Conservation (phyloP, 2,888 invertebrate species). For the Lycaena phlaeas region DNA sequence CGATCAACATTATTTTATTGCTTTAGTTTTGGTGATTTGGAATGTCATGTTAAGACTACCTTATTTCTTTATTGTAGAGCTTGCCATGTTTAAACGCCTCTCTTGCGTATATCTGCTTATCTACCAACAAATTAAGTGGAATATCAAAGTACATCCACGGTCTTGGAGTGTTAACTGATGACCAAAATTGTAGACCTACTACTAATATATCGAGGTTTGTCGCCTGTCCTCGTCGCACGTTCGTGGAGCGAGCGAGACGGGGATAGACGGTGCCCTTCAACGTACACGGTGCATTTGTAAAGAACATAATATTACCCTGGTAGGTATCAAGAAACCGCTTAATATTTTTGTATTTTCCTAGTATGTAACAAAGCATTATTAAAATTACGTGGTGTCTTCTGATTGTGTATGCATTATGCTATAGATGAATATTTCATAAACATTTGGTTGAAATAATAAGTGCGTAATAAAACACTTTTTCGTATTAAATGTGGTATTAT, state of each 20-base stretch:
- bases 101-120: too few relatives aligned
- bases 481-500: slow-evolving; percentile 37
- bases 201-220: slow-evolving; percentile 24
- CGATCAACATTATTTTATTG: too few relatives aligned
- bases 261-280: not conserved
- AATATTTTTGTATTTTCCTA: slow-evolving; percentile 73
- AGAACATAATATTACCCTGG: slow-evolving; percentile 36
- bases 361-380: slow-evolving; percentile 55
- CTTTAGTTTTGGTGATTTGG: too few relatives aligned
- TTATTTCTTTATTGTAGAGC: too few relatives aligned
- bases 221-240: not conserved
- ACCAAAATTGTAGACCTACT: slow-evolving; percentile 30
- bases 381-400: slow-evolving; percentile 57
- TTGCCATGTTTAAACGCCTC: too few relatives aligned
- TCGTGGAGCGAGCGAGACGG: not conserved
- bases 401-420: slow-evolving; percentile 68
- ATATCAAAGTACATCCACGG: slow-evolving; percentile 26
- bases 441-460: slow-evolving; percentile 72
- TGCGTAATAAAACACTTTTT: slow-evolving; percentile 73
- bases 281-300: slow-evolving; percentile 50
- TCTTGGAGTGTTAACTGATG: slow-evolving; percentile 57
- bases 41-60: too few relatives aligned
- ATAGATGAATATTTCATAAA: slow-evolving; percentile 65
- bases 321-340: slow-evolving; percentile 62
- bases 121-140: too few relatives aligned